Evolutionary conservation across 1,140 invertebrate genomes (phyloP), one percentile per base, ranked within the genome.

Genomic region (Drosophila yakuba): DNA sequence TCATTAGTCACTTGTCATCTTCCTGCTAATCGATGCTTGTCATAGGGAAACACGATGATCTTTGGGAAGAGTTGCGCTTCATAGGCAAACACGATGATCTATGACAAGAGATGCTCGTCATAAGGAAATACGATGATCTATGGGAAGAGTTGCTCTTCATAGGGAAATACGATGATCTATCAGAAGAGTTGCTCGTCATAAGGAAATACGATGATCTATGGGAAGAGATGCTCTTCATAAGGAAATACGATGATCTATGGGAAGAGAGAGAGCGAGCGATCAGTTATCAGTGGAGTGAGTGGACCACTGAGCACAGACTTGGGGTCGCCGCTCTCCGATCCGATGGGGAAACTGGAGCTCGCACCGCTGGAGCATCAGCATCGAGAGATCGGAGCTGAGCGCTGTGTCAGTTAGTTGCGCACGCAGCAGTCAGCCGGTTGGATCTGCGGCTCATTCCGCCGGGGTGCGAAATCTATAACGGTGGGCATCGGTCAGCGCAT

Each of bases 401-500:
- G 36, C 41, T 61, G 41, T 25, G 51, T 72, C 63, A 75, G 77
- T 89, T 60, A 84, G 84, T 89, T 68, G 69, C 47, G 56, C 44
- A 67, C 48, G 61, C 50, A 78, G 73, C 77, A 80, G 72, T 71
- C 73, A 72, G 52, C 80, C 48, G 64, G 14, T 51, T 73, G 68
- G 84, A 71, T 55, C 61, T 60, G 48, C 23, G n/a, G 36, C 62
- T 32, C 17, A 20, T 28, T n/a, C 38, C 39, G 39, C 28, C 52
- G 43, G 28, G 45, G 51, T 62, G 44, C 14, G 17, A 7, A 14
- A 14, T 52, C 20, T 25, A 62, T 66, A 82, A 59, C 60, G 50
- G 47, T 41, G 48, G 43, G 28, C 28, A 48, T 71, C 48, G 48
- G 50, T 76, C 79, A 82, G 67, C 64, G 83, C n/a, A 20, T 2